Evolutionary conservation across 2,888 invertebrate species (phyloP), one percentile per base, ranked within the genome.

Genomic region (Drosophila anomalipes): DNA sequence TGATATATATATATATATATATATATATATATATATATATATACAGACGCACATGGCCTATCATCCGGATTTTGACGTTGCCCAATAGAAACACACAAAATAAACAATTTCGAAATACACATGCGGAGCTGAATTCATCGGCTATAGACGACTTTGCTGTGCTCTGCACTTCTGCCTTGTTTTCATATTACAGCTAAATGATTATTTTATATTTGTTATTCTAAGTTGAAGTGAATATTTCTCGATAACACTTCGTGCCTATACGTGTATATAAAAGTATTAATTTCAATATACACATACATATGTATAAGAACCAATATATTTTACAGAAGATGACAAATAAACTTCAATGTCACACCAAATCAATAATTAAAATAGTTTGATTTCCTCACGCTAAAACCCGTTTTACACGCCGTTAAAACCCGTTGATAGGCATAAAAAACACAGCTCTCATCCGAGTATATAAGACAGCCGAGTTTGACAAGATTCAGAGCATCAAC

Each of bases 41-140:
- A 32, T 44, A 49, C 32, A 39, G 26, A 51, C 39, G 22, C 47
- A 64, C 62, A 26, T 53, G 62, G 56, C 81, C 54, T 72, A 81
- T 68, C 81, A 68, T 61, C 51, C 61, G 26, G 7, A 59, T 54
- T 57, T 71, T 71, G 65, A 60, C 79, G 77, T 81, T 79, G 62
- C 39, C 56, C 56, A 66, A 71, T 44, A 41, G 32, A 22, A 52
- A 58, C 44, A 54, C 22, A 58, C 39, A n/a, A 26, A 28, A 59
- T n/a, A 52, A 51, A 54, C 14, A 52, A 22, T 35, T n/a, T 56
- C 19, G 16, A 47, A 61, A 35, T 52, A 33, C 16, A 16, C 19
- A 32, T 52, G 9, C 30, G 12, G 10, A 44, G 30, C 47, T 26
- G 4, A 47, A 16, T 47, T 22, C 12, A 47, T 35, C 1, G n/a